Evolutionary conservation across 1,140 invertebrate genomes (phyloP).

Genomic region (Pseudomyrmex flavicornis): DNA sequence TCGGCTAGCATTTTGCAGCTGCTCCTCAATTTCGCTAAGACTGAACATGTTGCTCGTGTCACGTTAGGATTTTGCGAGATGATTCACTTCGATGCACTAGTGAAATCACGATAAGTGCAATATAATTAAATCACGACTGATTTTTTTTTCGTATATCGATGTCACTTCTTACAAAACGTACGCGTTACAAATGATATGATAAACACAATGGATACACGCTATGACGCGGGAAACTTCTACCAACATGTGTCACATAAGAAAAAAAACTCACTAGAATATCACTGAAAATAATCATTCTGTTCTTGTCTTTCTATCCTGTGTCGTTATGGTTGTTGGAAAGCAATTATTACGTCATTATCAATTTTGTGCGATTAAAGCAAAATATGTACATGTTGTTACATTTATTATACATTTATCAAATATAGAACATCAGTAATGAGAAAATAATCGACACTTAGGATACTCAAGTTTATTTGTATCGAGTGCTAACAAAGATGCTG

Average conservation of each 20-base stretch:
- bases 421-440: constrained; percentile 28
- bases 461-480: constrained; percentile 37
- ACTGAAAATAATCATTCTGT: no score
- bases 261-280: constrained; percentile 4
- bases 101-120: neutral
- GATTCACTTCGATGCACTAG: neutral
- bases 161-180: neutral
- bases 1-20: constrained; percentile 72
- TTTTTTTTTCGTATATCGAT: constrained; percentile 3
- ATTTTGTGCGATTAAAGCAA: constrained; percentile 9
- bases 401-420: constrained; percentile 7
- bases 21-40: constrained; percentile 76
- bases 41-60: constrained; percentile 75
- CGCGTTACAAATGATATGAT: no score
- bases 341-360: neutral
- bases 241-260: constrained; percentile 28
- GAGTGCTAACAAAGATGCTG: constrained; percentile 37
- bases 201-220: neutral
- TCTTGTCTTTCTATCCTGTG: no score
- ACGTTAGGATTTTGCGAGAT: constrained; percentile 1
- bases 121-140: no score
- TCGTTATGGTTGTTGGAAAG: neutral
- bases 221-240: constrained; percentile 55
- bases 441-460: constrained; percentile 36
- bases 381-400: constrained; percentile 3